Evolutionary conservation across 2,113 vertebrate species (phyloP), one percentile per base, ranked within the genome.

Genomic region (Suricata suricatta): DNA sequence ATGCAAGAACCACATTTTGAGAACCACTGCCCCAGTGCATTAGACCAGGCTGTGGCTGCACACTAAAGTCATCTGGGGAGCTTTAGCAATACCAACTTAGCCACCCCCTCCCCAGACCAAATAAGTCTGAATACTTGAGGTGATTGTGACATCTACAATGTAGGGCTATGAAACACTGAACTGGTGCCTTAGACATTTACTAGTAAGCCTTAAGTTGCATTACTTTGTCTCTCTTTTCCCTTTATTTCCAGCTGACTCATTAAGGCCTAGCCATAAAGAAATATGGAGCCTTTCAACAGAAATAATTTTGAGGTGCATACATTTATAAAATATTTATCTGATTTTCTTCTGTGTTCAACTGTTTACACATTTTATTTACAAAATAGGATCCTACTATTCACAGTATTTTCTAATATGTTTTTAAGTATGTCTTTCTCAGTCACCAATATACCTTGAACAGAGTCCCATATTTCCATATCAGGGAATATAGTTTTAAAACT

Each of bases 301-400:
- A 95, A 50, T 96, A n/a, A 95, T 92, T 97, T 85, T 85, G 38
- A 85, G 29, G 31, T 96, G 15, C 9, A 41, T 68, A 85, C 17
- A 7, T 50, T 95, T 64, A 33, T 50, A 81, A 87, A 94, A 66
- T 47, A 38, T 38, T 41, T 77, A 63, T 90, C 27, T 77, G 35
- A 60, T 17, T 90, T 71, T 91, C n/a, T 44, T 35, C 57, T 35
- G 4, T 41, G 12, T 66, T 21, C 74, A 88, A 80, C 66, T 88
- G 31, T 81, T 72, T 68, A 81, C n/a, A 81, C 21, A 72, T 72
- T 52, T 47, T 64, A 63, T 87, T n/a, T 81, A 72, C 41, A 66
- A 74, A 72, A 66, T 88, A 63, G 17, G 13, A 50, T 60, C 47
- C 72, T 81, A n/a, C 52, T 44, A 16, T 41, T 81, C 16, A 60